A percentile compares a stretch with the other conserved stretches of the same genome.
Evolutionary conservation across 2,797 vertebrate species (phyloP).

Genomic region (Micropoecilia bifurca): DNA sequence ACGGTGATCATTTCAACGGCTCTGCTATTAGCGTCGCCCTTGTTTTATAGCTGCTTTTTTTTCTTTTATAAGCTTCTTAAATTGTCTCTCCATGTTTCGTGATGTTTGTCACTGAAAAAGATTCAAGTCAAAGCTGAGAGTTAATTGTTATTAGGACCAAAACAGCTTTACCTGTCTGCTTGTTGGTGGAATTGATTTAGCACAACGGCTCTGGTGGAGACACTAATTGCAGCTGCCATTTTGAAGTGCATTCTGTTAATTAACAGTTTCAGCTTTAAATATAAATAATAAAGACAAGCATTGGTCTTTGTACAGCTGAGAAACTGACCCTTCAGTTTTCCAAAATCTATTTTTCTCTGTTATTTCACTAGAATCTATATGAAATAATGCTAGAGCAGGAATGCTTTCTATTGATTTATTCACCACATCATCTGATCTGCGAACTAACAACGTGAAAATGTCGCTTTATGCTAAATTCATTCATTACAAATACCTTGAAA

Average conservation of each 20-base stretch:
- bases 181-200: neutral
- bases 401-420: neutral
- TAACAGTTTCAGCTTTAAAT: neutral
- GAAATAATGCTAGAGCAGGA: neutral
- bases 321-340: neutral
- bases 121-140: neutral
- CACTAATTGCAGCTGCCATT: neutral
- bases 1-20: neutral
- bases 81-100: neutral
- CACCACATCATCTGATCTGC: neutral
- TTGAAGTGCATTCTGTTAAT: neutral
- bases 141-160: neutral
- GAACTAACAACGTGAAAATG: neutral
- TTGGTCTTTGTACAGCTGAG: neutral
- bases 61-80: neutral
- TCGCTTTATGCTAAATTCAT: neutral
- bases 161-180: neutral
- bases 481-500: neutral
- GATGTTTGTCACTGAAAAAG: neutral
- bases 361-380: neutral
- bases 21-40: neutral
- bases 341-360: neutral
- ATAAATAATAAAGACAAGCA: neutral
- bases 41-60: neutral
- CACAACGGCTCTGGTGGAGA: neutral